phyloP scores from a whole-genome alignment of 92 coral and sea anemone genomes.

The Micromussa lordhowensis region DNA sequence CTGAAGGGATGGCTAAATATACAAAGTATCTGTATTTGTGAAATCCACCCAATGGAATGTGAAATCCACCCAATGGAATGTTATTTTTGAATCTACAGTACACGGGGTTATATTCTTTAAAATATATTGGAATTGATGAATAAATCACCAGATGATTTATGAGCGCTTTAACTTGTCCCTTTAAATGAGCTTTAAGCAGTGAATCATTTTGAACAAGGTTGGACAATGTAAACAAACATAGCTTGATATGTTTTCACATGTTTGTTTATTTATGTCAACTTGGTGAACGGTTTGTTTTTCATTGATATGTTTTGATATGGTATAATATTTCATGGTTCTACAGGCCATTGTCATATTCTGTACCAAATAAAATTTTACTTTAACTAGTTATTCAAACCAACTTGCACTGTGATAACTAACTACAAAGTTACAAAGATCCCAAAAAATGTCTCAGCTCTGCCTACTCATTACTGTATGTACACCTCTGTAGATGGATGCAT shows the following conservation, averaged over 20 bases:
- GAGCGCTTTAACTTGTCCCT: no score
- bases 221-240: background rate
- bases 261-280: background rate
- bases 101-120: no score
- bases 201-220: background rate
- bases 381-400: background rate
- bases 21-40: background rate
- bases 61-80: background rate
- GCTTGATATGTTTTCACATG: background rate
- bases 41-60: background rate
- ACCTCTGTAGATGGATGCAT: slow-evolving; percentile 30
- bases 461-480: background rate
- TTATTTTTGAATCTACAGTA: no score
- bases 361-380: background rate
- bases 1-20: background rate
- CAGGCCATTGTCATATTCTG: no score
- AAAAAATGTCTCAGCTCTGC: background rate
- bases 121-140: background rate
- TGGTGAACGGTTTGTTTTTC: no score
- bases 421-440: background rate
- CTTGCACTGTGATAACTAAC: background rate
- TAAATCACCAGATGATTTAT: background rate
- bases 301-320: no score
- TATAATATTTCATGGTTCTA: no score
- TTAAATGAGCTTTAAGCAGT: background rate